Evolutionary conservation across 2,888 invertebrate species (phyloP), one percentile per base, ranked within the genome.

Genomic region (Helleia helle): DNA sequence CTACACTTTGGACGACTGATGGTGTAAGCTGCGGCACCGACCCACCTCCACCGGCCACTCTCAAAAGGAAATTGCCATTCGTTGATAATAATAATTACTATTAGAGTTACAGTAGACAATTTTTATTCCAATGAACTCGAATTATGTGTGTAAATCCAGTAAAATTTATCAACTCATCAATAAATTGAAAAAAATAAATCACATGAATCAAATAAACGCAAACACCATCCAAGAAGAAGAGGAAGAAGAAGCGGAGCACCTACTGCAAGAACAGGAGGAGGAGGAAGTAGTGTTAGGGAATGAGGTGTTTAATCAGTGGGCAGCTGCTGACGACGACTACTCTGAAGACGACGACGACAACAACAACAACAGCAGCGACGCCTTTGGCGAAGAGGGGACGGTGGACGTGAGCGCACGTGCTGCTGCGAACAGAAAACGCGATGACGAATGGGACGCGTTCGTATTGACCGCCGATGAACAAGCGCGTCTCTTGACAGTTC

Each of bases 401-500:
- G n/a, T n/a, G n/a, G n/a, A n/a, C n/a, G n/a, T n/a, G n/a, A n/a
- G n/a, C n/a, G n/a, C n/a, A n/a, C n/a, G n/a, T n/a, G n/a, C n/a
- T n/a, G n/a, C n/a, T n/a, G n/a, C n/a, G n/a, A n/a, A n/a, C n/a
- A n/a, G n/a, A n/a, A n/a, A n/a, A n/a, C n/a, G n/a, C n/a, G n/a
- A 22, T 26, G 25, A 37, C 36, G 15, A 24, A 22, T 37, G 26
- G 36, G 36, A 37, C 26, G 14, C 36, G 11, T 37, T 37, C 14
- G 22, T 14, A 25, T 26, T 37, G 25, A 37, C 13, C 4, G 12
- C 36, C 36, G 36, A 37, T 18, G 36, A 37, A 26, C 14, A 37
- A 14, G 26, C 25, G 24, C 36, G 24, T 36, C 36, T 36, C 11
- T 36, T 36, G 36, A 36, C 36, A 22, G 36, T 36, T 11, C 36